These are phyloP conservation scores for Zaprionus inermis DNA, from an alignment of 1,140 invertebrate genomes.

Conservation along the genomic window DNA sequence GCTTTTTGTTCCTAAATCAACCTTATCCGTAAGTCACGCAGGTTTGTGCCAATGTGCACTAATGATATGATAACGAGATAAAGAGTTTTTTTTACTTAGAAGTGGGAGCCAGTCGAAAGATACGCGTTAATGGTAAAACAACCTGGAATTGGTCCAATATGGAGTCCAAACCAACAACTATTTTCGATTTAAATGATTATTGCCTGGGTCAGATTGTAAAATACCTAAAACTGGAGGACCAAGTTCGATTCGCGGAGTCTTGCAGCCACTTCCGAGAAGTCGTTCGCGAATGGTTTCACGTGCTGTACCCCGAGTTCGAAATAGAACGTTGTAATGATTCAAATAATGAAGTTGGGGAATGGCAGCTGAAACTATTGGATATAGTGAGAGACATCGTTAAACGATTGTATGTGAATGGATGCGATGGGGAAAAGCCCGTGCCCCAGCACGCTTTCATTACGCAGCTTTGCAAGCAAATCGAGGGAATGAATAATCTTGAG, in stretches of 20 bases:
- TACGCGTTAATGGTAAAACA: not conserved
- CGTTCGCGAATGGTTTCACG: not conserved
- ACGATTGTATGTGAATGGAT: not conserved
- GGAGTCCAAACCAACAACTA: slow-evolving; percentile 9
- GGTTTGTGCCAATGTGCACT: not conserved
- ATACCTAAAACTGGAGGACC: slow-evolving; percentile 15
- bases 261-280: not conserved
- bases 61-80: not conserved
- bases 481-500: not conserved
- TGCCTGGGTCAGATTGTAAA: slow-evolving; percentile 25
- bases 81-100: no score
- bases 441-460: not conserved
- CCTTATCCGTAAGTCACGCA: not conserved
- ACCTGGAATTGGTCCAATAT: not conserved
- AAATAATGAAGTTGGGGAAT: not conserved
- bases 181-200: slow-evolving; percentile 27
- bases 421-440: not conserved
- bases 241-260: not conserved
- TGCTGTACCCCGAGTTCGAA: not conserved
- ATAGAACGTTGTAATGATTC: not conserved
- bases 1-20: not conserved
- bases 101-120: not conserved
- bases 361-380: not conserved
- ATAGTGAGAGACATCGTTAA: not conserved
- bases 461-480: not conserved